Percentiles rank a stretch among this genome's conserved stretches.
These are phyloP conservation scores for Hipposideros armiger DNA, from an alignment of 2,113 vertebrate species.

Conservation along the genomic window DNA sequence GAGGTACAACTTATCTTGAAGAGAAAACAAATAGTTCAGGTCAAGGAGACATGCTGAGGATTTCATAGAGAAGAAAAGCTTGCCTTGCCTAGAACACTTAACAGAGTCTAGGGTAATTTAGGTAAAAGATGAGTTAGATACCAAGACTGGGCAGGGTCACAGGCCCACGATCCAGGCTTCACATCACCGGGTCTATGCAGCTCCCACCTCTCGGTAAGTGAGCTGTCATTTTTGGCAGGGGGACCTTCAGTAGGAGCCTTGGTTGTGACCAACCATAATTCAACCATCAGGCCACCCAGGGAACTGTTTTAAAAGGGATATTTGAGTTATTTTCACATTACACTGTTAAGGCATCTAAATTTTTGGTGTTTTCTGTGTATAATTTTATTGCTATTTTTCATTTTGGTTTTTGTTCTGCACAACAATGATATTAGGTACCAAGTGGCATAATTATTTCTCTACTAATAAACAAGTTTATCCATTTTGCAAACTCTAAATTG, in stretches of 20 bases:
- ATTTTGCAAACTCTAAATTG: conserved; percentile 56
- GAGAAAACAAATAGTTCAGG: conserved; percentile 48
- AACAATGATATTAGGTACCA: conserved; percentile 41
- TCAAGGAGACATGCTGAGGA: conserved; percentile 45
- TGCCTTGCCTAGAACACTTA: background rate
- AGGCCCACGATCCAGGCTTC: background rate
- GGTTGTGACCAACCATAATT: background rate
- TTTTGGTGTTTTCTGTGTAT: conserved; percentile 73
- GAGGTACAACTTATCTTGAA: conserved; percentile 46
- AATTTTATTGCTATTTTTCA: conserved; percentile 64
- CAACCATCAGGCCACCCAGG: background rate
- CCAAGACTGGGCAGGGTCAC: background rate
- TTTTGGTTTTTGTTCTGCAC: conserved; percentile 46
- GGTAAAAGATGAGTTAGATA: background rate
- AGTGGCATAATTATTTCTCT: conserved; percentile 57
- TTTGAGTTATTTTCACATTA: conserved; percentile 35
- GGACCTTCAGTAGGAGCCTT: background rate
- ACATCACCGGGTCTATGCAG: background rate
- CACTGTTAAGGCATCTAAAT: conserved; percentile 71
- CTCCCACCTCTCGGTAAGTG: background rate
- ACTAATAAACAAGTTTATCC: conserved; percentile 17
- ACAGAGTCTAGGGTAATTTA: background rate
- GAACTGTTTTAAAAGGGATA: conserved; percentile 17
- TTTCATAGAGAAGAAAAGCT: conserved; percentile 20
- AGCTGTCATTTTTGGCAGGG: conserved; percentile 19